A percentile compares a stretch with the other conserved stretches of the same genome.
Conservation (phyloP, 2,888 invertebrate species). For the Drosophila bunnanda region DNA sequence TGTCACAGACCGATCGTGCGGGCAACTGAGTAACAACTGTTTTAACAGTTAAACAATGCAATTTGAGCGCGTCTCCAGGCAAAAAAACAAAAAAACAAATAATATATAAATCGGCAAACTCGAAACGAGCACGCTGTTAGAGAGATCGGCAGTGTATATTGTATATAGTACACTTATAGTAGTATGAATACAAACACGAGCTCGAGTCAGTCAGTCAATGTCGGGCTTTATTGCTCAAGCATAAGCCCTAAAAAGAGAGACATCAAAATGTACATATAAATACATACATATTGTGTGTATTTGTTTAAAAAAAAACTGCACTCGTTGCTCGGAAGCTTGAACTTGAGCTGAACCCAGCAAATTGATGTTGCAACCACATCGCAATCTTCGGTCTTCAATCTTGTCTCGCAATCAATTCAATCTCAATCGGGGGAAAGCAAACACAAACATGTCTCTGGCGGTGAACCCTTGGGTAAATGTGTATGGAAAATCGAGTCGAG, state of each 20-base stretch:
- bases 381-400: constrained; percentile 24
- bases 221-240: constrained; percentile 56
- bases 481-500: constrained; percentile 63
- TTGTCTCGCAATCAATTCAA: constrained; percentile 51
- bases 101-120: constrained; percentile 39
- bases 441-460: constrained; percentile 8
- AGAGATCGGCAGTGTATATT: constrained; percentile 53
- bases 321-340: constrained; percentile 37
- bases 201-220: constrained; percentile 52
- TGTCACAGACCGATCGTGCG: constrained; percentile 59
- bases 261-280: background rate
- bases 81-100: constrained; percentile 20
- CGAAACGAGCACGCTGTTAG: constrained; percentile 59
- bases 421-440: constrained; percentile 18
- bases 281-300: background rate
- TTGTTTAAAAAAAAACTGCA: constrained; percentile 47
- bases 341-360: constrained; percentile 56
- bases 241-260: constrained; percentile 40
- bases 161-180: constrained; percentile 23
- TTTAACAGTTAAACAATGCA: constrained; percentile 53
- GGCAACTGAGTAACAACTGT: constrained; percentile 69
- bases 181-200: constrained; percentile 45
- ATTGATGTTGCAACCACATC: constrained; percentile 50
- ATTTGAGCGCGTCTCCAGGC: constrained; percentile 44
- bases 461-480: constrained; percentile 24